Evolutionary conservation across 2,888 invertebrate genomes (phyloP), one percentile per base, ranked within the genome.

Genomic region (Apodemia hepburni): DNA sequence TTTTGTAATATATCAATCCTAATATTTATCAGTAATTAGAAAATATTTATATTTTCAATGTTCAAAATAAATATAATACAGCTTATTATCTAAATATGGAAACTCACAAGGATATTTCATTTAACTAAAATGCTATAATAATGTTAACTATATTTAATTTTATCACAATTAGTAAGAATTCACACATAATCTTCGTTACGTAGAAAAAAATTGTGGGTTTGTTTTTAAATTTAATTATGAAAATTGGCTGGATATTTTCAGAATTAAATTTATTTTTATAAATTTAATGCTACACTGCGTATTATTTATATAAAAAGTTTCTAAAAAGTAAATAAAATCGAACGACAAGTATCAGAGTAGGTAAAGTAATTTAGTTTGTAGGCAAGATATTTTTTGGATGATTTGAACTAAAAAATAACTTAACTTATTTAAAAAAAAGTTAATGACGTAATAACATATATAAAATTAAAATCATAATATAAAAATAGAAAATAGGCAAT

Each of bases 241-340:
- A 84, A 83, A 82, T 77, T 76, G 85, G 85, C 84, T 85, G 84
- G 82, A 65, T 51, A 71, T 75, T 82, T 82, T 81, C 83, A 83
- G 80, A 80, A 75, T 77, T 73, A 78, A 81, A 80, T 73, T 57
- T 47, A 59, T 59, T 27, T 22, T 22, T 22, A 22, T 22, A 22
- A 22, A 22, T 22, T 22, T 22, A 22, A 22, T 22, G 2, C 2
- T 22, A 22, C 22, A 22, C 2, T 22, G 2, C 22, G 22, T 22
- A 22, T 22, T 22, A 22, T 22, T 22, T 2, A 22, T 22, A 22
- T 2, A 22, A 22, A 38, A 3, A 1, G 4, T 12, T 38, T 12
- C 12, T 12, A 12, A 38, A 12, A 38, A 38, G 12, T 38, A 11
- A 9, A 12, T 3, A 38, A 38, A 11, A 38, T 11, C 15, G 8